Base-by-base conservation (phyloP, 2,797 vertebrate species). In the Hyperoplus lanceolatus region DNA sequence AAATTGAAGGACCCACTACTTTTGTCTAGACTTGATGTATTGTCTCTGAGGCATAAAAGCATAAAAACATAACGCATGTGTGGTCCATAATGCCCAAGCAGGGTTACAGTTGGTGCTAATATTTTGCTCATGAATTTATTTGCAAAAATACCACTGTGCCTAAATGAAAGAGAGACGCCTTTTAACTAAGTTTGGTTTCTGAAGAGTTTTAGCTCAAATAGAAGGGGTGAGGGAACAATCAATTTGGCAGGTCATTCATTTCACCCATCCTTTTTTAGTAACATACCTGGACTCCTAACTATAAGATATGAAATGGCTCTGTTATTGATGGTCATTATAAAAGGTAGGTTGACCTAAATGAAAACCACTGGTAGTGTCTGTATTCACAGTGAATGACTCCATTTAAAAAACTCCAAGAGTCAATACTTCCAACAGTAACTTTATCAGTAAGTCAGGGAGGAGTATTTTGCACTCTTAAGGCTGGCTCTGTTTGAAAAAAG, bases 1-100 rank as follows among this genome's bases (percentile, higher is more conserved):
- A 59, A 61, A 77, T 36, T 50, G 8, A 85, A 74, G 74, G 63
- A 43, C 43, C 13, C 9, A 18, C 11, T 73, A 55, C 53, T 59
- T 77, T 51, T 29, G 39, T 38, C 58, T 48, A 15, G 12, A 48
- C 15, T 57, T 54, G 21, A 81, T 75, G 62, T 70, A 73, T 56
- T 76, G 53, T 38, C 57, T 55, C 55, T 57, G 38, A 39, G 54
- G 4, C 5, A n/a, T 36, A 57, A 49, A 13, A 43, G 7, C 38
- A 51, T 16, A 29, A n/a, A 59, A 18, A 56, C 10, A 64, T 8
- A 61, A 21, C 49, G 1, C 12, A 48, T 36, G 11, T 54, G 13
- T 38, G 42, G 42, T 14, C 21, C 42, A 62, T 42, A 38, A 53
- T 54, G 18, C 9, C 29, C 29, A 29, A 29, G 29, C 29, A 29